These are phyloP conservation scores for Volucella bombylans DNA, from an alignment of 2,888 invertebrate species.

Conservation along the genomic window DNA sequence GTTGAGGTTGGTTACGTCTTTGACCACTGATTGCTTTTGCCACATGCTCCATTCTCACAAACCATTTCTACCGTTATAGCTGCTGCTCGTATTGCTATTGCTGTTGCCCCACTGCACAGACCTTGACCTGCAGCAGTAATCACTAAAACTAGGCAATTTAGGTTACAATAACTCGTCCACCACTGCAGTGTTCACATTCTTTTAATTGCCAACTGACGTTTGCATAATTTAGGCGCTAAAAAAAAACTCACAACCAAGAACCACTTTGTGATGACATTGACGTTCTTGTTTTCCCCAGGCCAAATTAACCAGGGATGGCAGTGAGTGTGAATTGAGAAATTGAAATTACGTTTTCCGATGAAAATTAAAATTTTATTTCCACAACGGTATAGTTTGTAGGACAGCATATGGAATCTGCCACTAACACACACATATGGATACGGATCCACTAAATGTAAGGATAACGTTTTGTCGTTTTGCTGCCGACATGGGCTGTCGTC, in stretches of 20 bases:
- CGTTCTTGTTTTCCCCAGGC: neutral
- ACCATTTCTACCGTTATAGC: conserved; percentile 2
- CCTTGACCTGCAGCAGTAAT: conserved; percentile 51
- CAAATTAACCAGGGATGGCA: neutral
- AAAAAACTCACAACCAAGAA: neutral
- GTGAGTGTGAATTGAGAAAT: conserved; percentile 18
- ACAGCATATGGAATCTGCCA: too few relatives aligned
- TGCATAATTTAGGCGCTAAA: conserved; percentile 12
- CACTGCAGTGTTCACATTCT: conserved; percentile 27
- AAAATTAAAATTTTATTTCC: conserved; percentile 38
- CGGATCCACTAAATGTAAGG: too few relatives aligned
- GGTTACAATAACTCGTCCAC: conserved; percentile 12
- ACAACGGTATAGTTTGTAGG: too few relatives aligned
- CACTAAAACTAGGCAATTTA: conserved; percentile 41
- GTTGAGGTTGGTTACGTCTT: conserved; percentile 4
- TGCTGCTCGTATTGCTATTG: neutral
- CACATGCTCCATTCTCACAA: conserved; percentile 13
- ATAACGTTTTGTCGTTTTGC: neutral
- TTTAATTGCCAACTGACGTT: conserved; percentile 19
- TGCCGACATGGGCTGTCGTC: neutral
- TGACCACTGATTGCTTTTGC: conserved; percentile 50
- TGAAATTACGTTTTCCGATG: conserved; percentile 16
- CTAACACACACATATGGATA: too few relatives aligned
- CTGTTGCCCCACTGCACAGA: conserved; percentile 36
- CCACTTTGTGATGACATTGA: neutral